Base-by-base conservation (phyloP, 2,888 invertebrate genomes). In the Philonicus albiceps region DNA sequence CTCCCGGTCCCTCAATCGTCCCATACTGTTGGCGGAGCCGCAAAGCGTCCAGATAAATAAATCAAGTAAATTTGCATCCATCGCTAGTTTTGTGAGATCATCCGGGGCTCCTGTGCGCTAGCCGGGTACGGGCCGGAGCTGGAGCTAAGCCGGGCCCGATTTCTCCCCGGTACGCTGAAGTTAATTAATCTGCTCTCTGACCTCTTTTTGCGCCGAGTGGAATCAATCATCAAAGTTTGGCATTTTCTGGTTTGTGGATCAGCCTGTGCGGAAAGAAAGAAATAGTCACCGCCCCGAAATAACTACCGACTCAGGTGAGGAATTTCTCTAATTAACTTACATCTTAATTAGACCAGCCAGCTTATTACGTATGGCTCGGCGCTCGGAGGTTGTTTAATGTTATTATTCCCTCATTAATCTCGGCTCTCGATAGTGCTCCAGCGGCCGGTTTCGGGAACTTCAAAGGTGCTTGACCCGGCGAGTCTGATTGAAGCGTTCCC, bases 391-490 rank as follows among this genome's bases (percentile, higher is more conserved):
- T 81, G 64, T 43, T 78, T 86, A 87, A 87, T 86, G 86, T 85
- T 87, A 87, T 87, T 87, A 87, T 86, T 83, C 87, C 86, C 86
- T 86, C 87, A 87, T 87, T 86, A 87, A 87, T 87, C 86, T 87
- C 86, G 43, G 84, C 73, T 43, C 84, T 84, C 84, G 73, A 84
- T 84, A 84, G 73, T 19, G 53, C 27, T 73, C 72, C 43, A 22
- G 22, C 22, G 53, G 72, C 72, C 40, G 31, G 37, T 84, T 84
- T 84, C 84, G 84, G 84, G 40, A 73, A 84, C 84, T 73, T 84
- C 84, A 84, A 84, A 84, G 84, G 73, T 84, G 34, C 72, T 73
- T 84, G 84, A 84, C 19, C 73, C 84, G 37, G 72, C 16, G 34
- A 84, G 84, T 34, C 72, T 72, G 84, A 43, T 84, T 84, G 43